phyloP scores from a whole-genome alignment of 1,140 invertebrate species.

The Drosophila novamexicana region DNA sequence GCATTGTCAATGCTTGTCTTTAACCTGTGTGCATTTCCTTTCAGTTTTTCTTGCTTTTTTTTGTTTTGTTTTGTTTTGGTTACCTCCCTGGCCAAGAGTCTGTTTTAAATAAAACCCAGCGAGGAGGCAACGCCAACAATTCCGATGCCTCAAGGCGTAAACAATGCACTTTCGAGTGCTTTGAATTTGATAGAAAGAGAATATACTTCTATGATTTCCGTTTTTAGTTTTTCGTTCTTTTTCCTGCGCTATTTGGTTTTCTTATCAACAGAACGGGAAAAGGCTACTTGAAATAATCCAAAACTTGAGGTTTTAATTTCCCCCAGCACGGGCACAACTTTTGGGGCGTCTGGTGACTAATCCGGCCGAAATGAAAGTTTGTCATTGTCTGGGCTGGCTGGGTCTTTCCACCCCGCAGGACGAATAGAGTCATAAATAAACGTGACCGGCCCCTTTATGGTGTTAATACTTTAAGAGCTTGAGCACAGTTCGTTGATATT shows the following conservation, averaged over 20 bases:
- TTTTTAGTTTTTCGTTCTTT: neutral
- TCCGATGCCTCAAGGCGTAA: constrained; percentile 44
- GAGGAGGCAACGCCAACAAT: constrained; percentile 23
- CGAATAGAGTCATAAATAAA: constrained; percentile 72
- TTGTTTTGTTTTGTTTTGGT: constrained; percentile 64
- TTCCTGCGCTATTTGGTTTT: neutral
- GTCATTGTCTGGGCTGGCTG: constrained; percentile 30
- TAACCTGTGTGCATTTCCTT: constrained; percentile 4
- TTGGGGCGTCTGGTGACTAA: constrained; percentile 58
- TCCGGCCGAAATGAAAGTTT: constrained; percentile 31
- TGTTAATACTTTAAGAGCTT: constrained; percentile 33
- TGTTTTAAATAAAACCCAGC: constrained; percentile 55
- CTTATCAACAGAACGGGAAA: neutral
- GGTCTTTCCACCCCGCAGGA: constrained; percentile 44
- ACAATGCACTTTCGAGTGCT: constrained; percentile 64
- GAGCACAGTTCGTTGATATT: constrained; percentile 25
- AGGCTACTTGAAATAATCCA: neutral
- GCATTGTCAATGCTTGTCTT: constrained; percentile 61
- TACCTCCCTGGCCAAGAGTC: constrained; percentile 32
- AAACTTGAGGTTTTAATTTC: constrained; percentile 16
- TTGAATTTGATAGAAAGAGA: constrained; percentile 20
- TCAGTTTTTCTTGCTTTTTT: neutral
- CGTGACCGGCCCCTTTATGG: constrained; percentile 31
- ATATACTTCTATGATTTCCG: neutral
- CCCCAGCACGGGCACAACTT: neutral